phyloP scores from a whole-genome alignment of 2,888 invertebrate genomes.

The Drosophila cognata region DNA sequence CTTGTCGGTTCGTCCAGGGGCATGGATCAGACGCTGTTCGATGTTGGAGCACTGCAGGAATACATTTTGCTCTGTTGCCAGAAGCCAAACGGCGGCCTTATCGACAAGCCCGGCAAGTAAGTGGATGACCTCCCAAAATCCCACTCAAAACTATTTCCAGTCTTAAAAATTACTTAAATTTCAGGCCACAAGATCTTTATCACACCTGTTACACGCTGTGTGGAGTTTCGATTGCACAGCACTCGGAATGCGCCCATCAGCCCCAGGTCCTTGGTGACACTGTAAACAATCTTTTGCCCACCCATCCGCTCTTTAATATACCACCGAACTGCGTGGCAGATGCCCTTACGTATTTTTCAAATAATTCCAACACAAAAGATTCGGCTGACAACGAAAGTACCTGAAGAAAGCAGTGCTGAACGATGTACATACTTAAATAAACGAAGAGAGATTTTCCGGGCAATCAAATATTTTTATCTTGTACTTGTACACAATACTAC shows the following conservation, averaged over 20 bases:
- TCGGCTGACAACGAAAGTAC: constrained; percentile 32
- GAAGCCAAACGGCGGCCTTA: constrained; percentile 92
- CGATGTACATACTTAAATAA: constrained; percentile 29
- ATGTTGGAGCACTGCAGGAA: constrained; percentile 95
- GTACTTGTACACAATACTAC: constrained; percentile 37
- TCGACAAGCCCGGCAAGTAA: constrained; percentile 98
- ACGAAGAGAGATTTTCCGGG: background rate
- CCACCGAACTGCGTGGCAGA: constrained; percentile 88
- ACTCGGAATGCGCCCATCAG: constrained; percentile 86
- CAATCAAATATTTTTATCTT: constrained; percentile 25
- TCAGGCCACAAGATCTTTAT: constrained; percentile 95
- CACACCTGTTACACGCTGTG: constrained; percentile 98
- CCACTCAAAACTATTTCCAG: background rate
- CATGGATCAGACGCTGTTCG: constrained; percentile 87
- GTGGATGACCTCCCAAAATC: constrained; percentile 73
- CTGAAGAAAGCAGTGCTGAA: constrained; percentile 12
- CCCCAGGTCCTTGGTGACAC: constrained; percentile 88
- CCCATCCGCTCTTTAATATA: constrained; percentile 94
- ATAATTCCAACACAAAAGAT: constrained; percentile 31
- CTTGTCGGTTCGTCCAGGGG: constrained; percentile 84
- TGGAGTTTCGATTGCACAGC: constrained; percentile 97
- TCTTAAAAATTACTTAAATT: background rate
- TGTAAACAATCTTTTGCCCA: constrained; percentile 89
- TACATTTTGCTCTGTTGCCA: constrained; percentile 98
- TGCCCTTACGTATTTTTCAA: constrained; percentile 85